Base-by-base conservation (phyloP, 2,888 invertebrate species). In the Dexiosoma caninum region DNA sequence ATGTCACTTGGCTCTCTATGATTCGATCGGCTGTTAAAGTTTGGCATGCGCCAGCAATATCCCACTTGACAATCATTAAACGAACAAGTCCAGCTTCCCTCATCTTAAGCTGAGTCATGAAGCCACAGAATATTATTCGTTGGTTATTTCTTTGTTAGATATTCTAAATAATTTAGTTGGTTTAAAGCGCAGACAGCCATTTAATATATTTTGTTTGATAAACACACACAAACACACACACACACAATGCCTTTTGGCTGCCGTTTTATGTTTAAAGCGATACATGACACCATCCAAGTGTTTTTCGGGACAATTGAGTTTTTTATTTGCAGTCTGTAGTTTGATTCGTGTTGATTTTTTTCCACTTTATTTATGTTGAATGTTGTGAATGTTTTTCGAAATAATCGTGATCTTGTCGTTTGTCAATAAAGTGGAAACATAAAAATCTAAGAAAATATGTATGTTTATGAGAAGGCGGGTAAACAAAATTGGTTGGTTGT, bases 351-450 rank as follows among this genome's bases (percentile, higher is more conserved):
- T 66, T 64, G 67, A 74, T 70, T 62, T 64, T 67, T 37, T 32
- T 49, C 32, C 32, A 49, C 40, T 71, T 71, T 70, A 69, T 42
- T 78, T 79, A 71, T 67, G 42, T 72, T 71, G 71, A 80, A 80
- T n/a, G n/a, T 80, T 76, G 67, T 76, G 62, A 76, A 76, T 80
- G 60, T 60, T 76, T 76, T 59, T 71, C 49, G 64, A 79, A 76
- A 76, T 80, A 80, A 76, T 80, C 80, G 80, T 80, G 80, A 76
- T 80, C 76, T 71, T 80, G 70, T 67, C 46, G 60, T 76, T 71
- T 66, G 67, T 62, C 76, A 72, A 66, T 59, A 66, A 79, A 44
- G 35, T 55, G 23, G 49, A 19, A 37, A 46, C 30, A 42, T 30
- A 51, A 14, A 64, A 55, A 27, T 30, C 12, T 6, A 42, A 44